Evolutionary conservation across 2,113 vertebrate genomes (phyloP).

Genomic region (Castor canadensis): DNA sequence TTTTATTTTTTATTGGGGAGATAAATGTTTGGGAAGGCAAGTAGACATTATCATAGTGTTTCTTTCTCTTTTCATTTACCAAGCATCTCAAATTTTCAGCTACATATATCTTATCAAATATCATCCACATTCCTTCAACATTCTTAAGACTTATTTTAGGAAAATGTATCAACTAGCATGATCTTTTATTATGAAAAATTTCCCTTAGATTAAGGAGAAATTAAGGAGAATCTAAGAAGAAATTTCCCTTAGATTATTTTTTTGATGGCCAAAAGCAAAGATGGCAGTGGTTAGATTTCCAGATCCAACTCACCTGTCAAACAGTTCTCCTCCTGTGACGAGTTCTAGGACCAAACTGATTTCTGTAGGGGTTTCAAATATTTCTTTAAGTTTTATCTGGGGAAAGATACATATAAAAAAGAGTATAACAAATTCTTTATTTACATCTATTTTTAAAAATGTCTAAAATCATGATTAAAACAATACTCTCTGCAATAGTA

Average conservation of each 20-base stretch:
- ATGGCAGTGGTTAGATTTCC: background rate
- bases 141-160: background rate
- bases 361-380: slow-evolving; percentile 92
- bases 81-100: background rate
- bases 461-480: background rate
- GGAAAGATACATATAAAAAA: slow-evolving; percentile 71
- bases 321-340: slow-evolving; percentile 92
- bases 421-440: slow-evolving; percentile 35
- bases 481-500: background rate
- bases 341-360: slow-evolving; percentile 92
- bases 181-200: background rate
- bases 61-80: background rate
- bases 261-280: background rate
- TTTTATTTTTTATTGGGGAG: background rate
- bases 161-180: background rate
- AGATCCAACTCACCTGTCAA: slow-evolving; percentile 89
- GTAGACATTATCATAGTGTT: background rate
- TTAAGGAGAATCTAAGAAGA: no score
- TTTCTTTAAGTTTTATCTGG: slow-evolving; percentile 94
- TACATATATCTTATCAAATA: background rate
- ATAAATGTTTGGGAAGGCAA: background rate
- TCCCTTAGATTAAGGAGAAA: background rate
- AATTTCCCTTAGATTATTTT: background rate
- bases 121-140: background rate
- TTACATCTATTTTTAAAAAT: slow-evolving; percentile 11